Percentiles rank a stretch among this genome's conserved stretches.
These are phyloP conservation scores for Sitophilus oryzae DNA, from an alignment of 1,140 invertebrate genomes.

Conservation along the genomic window DNA sequence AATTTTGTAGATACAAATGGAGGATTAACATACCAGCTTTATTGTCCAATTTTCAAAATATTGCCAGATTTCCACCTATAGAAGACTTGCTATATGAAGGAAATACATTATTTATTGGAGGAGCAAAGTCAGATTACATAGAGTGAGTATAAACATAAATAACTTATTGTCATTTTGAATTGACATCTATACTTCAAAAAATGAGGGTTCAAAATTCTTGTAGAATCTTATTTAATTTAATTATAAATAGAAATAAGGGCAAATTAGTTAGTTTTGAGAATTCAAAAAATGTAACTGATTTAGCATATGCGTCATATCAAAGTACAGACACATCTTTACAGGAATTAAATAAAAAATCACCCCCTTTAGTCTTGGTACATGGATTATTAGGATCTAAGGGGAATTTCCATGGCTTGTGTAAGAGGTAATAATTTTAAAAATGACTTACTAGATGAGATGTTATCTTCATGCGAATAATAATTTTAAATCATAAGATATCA, in stretches of 20 bases:
- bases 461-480: background rate
- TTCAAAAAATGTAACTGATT: constrained; percentile 14
- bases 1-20: constrained; percentile 38
- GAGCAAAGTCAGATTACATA: constrained; percentile 72
- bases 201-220: no score
- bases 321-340: constrained; percentile 15
- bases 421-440: constrained; percentile 48
- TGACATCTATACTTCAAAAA: no score
- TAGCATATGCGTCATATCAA: constrained; percentile 31
- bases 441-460: background rate
- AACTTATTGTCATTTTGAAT: no score
- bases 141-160: constrained; percentile 57
- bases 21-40: constrained; percentile 42
- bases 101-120: constrained; percentile 76
- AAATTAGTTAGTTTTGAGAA: no score
- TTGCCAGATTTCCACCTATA: constrained; percentile 56
- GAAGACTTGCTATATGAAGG: constrained; percentile 54
- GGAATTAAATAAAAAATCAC: constrained; percentile 2
- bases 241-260: no score
- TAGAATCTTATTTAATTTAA: no score
- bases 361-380: constrained; percentile 48
- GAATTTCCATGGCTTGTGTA: constrained; percentile 78
- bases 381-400: constrained; percentile 78
- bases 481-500: no score
- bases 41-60: constrained; percentile 45